Evolutionary conservation across 2,797 vertebrate genomes (phyloP), one percentile per base, ranked within the genome.

Genomic region (Scolopax bukidnonensis): DNA sequence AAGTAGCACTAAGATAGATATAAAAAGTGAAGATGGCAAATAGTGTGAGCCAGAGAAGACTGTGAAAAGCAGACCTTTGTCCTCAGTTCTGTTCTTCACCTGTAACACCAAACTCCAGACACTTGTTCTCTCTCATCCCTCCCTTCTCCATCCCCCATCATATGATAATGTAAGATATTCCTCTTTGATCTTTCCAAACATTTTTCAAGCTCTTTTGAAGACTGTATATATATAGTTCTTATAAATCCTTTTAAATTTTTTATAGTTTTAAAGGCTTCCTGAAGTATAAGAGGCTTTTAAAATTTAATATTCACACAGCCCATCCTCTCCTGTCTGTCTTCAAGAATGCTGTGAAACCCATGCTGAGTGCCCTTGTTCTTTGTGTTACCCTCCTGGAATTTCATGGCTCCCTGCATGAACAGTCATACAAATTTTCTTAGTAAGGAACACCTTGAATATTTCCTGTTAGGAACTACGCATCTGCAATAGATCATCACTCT

Each of bases 211-310:
- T 78, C 83, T 90, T 96, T 88, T 89, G 87, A 94, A 91, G 89
- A 91, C 48, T 78, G 19, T 40, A 32, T 64, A 59, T 81, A 91
- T 81, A 57, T 91, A 92, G 79, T 43, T 90, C 87, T 86, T 73
- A 93, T 75, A 93, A 95, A 84, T 43, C 7, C 28, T 79, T 80
- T 81, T 90, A 41, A 73, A 41, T 76, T 76, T 95, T 95, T 88
- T 87, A 95, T 94, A 77, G 36, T 90, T 94, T 93, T 95, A 96
- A 96, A 84, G 51, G 51, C 63, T 91, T 95, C 47, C 56, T 77
- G 69, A 94, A 82, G 25, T 88, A 79, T 70, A 90, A 91, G 50
- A 90, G 33, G 36, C 25, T 84, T 96, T 96, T 89, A 96, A 96
- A 96, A 95, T 93, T 91, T 94, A 82, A 86, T 82, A 85, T 40